Base-by-base conservation (phyloP, 2,113 vertebrate genomes). In the Siniperca chuatsi region DNA sequence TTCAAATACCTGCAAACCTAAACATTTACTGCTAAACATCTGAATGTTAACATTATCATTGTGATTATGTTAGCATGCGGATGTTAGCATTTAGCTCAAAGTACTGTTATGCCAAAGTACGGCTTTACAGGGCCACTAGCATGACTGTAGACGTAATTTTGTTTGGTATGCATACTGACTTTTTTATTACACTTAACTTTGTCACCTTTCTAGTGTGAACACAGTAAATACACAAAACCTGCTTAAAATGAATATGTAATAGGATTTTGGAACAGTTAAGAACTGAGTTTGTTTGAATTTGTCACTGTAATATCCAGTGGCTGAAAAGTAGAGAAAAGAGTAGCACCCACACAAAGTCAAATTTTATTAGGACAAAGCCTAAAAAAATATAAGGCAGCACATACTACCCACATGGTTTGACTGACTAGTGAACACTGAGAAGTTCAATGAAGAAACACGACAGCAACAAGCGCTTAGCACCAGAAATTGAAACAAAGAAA, bases 291-390 rank as follows among this genome's bases (percentile, higher is more conserved):
- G n/a, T 29, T 37, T 62, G 33, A 40, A 35, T 21, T 4, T 72
- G 68, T 35, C 42, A 46, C 4, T 29, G 16, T 46, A 23, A 55
- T 33, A 54, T 16, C n/a, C 46, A 65, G 4, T 58, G 48, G 23
- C 18, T 76, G 61, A 57, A 62, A 62, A 55, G 78, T 4, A 76
- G 46, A 62, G 62, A 0, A 66, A 65, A 70, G 65, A 57, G 73
- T 42, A 81, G 60, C 84, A 50, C 58, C 78, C 48, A 76, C 58
- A 58, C 21, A 2, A 66, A 85, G 52, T 76, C 50, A 72, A 20
- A 70, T 62, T 55, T 71, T 20, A 77, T 76, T 40, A 65, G 58
- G 50, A 40, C 46, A 68, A 77, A 86, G 29, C 50, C 6, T 44
- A 20, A 18, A 42, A 61, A 74, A 61, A 42, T 15, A 61, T 78